Evolutionary conservation across 2,888 invertebrate species (phyloP).

Genomic region (Cepaea hortensis): DNA sequence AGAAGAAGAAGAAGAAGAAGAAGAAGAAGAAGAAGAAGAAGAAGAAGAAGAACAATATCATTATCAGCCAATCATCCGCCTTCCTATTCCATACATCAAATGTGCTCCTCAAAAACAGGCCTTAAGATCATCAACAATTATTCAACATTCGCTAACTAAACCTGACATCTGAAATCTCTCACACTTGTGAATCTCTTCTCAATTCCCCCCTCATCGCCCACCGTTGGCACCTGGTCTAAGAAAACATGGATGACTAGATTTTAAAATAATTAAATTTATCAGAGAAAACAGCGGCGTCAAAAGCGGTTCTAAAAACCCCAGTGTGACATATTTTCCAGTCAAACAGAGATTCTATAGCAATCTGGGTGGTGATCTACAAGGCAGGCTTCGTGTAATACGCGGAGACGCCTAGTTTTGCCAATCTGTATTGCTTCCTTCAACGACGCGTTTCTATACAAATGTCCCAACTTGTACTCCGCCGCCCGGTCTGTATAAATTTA

Average conservation of each 20-base stretch:
- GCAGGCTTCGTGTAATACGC: no score
- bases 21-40: neutral
- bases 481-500: constrained; percentile 35
- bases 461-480: neutral
- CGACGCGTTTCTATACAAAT: constrained; percentile 7
- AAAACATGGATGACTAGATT: constrained; percentile 20
- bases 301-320: neutral
- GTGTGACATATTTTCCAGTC: constrained; percentile 43
- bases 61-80: neutral
- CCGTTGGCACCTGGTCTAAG: constrained; percentile 29
- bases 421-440: no score
- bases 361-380: constrained; percentile 6
- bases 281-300: neutral
- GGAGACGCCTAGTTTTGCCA: no score
- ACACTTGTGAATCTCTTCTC: neutral
- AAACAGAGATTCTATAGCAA: constrained; percentile 20
- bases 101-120: no score
- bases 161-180: neutral
- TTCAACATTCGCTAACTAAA: neutral
- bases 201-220: neutral
- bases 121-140: no score
- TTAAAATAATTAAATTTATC: constrained; percentile 32
- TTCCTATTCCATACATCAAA: no score
- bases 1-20: neutral
- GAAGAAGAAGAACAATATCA: neutral